Percentiles rank a stretch among this genome's conserved stretches.
Evolutionary conservation across 2,113 vertebrate genomes (phyloP).

Genomic region (Numida meleagris): DNA sequence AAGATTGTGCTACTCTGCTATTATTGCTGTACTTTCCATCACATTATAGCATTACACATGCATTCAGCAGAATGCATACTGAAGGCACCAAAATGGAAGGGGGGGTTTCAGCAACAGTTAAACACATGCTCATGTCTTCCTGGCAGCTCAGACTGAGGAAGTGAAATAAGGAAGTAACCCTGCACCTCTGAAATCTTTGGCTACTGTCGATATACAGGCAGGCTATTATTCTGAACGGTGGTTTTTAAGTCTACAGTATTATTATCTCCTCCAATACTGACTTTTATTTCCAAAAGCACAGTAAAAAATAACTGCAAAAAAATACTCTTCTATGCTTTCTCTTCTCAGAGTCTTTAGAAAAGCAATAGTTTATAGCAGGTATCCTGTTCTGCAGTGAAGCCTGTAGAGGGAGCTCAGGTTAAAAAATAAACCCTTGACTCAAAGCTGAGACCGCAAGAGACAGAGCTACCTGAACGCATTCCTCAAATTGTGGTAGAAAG

Average conservation of each 20-base stretch:
- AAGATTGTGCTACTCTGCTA: too few species aligned
- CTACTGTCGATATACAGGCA: background rate
- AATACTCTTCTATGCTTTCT: background rate
- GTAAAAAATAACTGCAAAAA: background rate
- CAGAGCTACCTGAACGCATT: background rate
- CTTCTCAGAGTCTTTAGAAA: background rate
- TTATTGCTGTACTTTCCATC: too few species aligned
- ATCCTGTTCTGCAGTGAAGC: background rate
- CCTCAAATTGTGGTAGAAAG: background rate
- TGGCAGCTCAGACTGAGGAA: background rate
- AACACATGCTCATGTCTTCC: background rate
- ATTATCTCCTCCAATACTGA: background rate
- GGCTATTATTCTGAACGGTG: background rate
- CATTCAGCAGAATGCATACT: background rate
- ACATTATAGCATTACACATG: too few species aligned
- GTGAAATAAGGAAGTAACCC: background rate
- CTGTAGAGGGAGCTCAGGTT: conserved; percentile 54
- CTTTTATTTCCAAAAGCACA: background rate
- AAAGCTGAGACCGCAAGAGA: background rate
- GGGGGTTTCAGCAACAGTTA: background rate
- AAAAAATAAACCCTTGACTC: background rate
- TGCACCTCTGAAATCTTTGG: background rate
- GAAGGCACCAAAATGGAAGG: background rate
- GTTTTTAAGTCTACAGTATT: background rate
- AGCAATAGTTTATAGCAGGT: background rate